Percentiles rank a stretch among this genome's conserved stretches.
These are phyloP conservation scores for Xylocopa sonorina DNA, from an alignment of 1,140 invertebrate species.

Conservation along the genomic window DNA sequence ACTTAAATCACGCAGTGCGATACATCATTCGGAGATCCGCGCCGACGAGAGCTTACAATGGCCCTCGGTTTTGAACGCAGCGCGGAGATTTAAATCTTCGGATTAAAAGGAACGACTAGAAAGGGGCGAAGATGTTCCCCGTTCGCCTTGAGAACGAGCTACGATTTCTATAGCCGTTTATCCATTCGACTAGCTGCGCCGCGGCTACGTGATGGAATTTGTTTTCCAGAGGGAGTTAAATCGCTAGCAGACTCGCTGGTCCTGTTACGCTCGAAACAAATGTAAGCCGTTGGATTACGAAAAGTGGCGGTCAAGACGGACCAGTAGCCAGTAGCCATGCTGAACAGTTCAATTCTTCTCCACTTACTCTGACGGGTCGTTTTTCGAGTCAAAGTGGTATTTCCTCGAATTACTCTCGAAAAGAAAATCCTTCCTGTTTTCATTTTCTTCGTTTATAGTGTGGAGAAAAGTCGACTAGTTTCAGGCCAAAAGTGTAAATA, in stretches of 20 bases:
- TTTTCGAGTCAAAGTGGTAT: too few relatives aligned
- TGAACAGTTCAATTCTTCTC: not conserved
- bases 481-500: too few relatives aligned
- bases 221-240: conserved; percentile 28
- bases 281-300: conserved; percentile 24
- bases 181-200: conserved; percentile 21
- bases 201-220: conserved; percentile 44
- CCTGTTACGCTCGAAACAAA: conserved; percentile 42
- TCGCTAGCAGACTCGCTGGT: conserved; percentile 29
- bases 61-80: not conserved
- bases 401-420: too few relatives aligned
- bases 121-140: conserved; percentile 5
- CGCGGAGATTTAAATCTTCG: conserved; percentile 36
- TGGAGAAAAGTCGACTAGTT: too few relatives aligned
- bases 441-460: too few relatives aligned
- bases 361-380: too few relatives aligned
- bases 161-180: conserved; percentile 34
- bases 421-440: too few relatives aligned
- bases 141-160: not conserved
- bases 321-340: not conserved
- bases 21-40: conserved; percentile 17
- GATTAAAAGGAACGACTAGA: conserved; percentile 38
- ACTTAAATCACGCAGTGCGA: conserved; percentile 29
- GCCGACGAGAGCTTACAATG: not conserved
- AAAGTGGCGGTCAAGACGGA: conserved; percentile 21